Evolutionary conservation across 2,888 invertebrate genomes (phyloP).

Genomic region (Archaeoteleia sp.): DNA sequence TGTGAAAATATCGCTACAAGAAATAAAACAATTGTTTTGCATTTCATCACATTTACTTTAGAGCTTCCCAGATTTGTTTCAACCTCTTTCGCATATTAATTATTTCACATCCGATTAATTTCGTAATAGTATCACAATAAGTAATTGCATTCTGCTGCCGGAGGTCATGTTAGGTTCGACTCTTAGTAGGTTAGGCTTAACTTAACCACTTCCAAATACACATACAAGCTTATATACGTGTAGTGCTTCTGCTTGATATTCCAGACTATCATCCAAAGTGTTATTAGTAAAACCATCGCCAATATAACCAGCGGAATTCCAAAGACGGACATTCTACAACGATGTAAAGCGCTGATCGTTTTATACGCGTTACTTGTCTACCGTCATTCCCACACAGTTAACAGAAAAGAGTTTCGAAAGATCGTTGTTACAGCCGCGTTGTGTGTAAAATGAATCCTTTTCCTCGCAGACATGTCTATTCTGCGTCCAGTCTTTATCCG

Average conservation of each 20-base stretch:
- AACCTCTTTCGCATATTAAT: no score
- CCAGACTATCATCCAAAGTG: conserved; percentile 28
- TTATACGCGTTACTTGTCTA: conserved; percentile 39
- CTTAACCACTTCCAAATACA: no score
- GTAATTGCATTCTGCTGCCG: no score
- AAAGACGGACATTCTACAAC: conserved; percentile 31
- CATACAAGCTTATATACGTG: no score
- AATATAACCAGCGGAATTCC: conserved; percentile 34
- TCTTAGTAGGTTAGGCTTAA: no score
- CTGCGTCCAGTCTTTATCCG: conserved; percentile 35
- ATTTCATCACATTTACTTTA: no score
- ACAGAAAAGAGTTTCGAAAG: conserved; percentile 36
- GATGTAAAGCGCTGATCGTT: conserved; percentile 41
- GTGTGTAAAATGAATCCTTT: conserved; percentile 39
- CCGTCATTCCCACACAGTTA: conserved; percentile 41
- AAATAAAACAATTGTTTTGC: no score
- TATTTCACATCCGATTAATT: no score
- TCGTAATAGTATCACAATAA: no score
- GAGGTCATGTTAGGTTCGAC: no score
- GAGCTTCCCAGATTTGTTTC: no score
- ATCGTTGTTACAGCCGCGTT: conserved; percentile 36
- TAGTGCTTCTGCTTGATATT: conserved; percentile 27
- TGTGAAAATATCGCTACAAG: no score
- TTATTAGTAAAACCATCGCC: conserved; percentile 44
- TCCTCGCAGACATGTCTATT: conserved; percentile 34